phyloP scores from a whole-genome alignment of 30 jellyfish, hydroid and myxozoan genomes.

The Aurelia sp. region DNA sequence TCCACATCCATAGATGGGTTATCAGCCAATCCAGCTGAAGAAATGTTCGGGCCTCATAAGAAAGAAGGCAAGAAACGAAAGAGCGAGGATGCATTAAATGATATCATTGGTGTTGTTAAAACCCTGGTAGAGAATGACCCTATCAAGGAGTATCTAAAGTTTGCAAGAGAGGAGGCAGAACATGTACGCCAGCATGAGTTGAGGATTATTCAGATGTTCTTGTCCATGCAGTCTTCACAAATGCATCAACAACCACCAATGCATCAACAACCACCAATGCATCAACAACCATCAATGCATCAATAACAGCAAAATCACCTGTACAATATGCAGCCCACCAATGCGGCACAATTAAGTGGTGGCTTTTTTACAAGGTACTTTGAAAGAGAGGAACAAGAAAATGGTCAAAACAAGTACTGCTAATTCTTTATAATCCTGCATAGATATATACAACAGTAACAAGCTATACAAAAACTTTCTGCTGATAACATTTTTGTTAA shows the following conservation, averaged over 20 bases:
- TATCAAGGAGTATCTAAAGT: constrained; percentile 4
- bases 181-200: constrained; percentile 38
- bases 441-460: too few species aligned
- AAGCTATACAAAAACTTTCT: too few species aligned
- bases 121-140: constrained; percentile 25
- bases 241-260: background rate
- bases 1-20: too few species aligned
- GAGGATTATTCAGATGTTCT: constrained; percentile 37
- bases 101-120: background rate
- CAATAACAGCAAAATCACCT: too few species aligned
- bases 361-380: background rate
- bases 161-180: constrained; percentile 59
- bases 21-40: too few species aligned
- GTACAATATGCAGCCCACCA: background rate
- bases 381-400: background rate
- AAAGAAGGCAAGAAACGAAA: too few species aligned
- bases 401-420: constrained; percentile 8
- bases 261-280: too few species aligned
- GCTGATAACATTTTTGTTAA: too few species aligned
- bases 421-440: too few species aligned
- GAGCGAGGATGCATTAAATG: too few species aligned
- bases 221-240: background rate
- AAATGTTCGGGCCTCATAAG: too few species aligned
- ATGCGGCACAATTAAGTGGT: background rate
- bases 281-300: too few species aligned